Percentiles rank a stretch among this genome's conserved stretches.
phyloP scores from a whole-genome alignment of 1,140 invertebrate species.

The Pogonognathellus flavescens region DNA sequence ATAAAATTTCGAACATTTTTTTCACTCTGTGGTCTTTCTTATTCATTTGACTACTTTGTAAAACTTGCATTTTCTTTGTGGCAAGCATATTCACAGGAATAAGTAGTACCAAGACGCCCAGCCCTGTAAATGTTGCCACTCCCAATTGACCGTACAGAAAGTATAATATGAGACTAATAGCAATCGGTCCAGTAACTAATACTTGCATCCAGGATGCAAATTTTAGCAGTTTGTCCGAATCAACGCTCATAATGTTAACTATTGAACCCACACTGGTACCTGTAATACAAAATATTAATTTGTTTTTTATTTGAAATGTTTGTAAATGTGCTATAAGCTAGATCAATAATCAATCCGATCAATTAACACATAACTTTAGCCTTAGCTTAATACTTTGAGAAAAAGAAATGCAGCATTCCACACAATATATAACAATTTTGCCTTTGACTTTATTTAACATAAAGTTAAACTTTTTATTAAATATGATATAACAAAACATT shows the following conservation, averaged over 20 bases:
- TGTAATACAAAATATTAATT: no score
- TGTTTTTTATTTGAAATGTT: no score
- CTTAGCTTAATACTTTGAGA: no score
- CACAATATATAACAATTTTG: no score
- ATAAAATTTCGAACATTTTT: constrained; percentile 74
- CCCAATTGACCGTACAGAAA: constrained; percentile 87
- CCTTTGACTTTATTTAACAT: no score
- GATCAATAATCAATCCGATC: no score
- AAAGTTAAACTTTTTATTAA: no score
- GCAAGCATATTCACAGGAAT: constrained; percentile 92
- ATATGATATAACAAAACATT: no score
- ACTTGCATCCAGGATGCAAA: constrained; percentile 91
- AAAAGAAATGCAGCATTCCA: no score
- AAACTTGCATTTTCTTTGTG: constrained; percentile 78
- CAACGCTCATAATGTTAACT: constrained; percentile 93
- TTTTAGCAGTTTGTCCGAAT: constrained; percentile 87
- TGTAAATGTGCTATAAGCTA: no score
- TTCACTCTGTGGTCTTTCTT: constrained; percentile 92
- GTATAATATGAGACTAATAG: constrained; percentile 88
- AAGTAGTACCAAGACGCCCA: constrained; percentile 91
- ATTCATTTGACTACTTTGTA: constrained; percentile 91
- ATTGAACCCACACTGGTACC: constrained; percentile 81
- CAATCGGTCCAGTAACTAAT: constrained; percentile 92
- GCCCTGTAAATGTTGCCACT: constrained; percentile 85
- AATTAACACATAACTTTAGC: no score